Base-by-base conservation (phyloP, 2,888 invertebrate genomes). In the Latrodectus elegans region DNA sequence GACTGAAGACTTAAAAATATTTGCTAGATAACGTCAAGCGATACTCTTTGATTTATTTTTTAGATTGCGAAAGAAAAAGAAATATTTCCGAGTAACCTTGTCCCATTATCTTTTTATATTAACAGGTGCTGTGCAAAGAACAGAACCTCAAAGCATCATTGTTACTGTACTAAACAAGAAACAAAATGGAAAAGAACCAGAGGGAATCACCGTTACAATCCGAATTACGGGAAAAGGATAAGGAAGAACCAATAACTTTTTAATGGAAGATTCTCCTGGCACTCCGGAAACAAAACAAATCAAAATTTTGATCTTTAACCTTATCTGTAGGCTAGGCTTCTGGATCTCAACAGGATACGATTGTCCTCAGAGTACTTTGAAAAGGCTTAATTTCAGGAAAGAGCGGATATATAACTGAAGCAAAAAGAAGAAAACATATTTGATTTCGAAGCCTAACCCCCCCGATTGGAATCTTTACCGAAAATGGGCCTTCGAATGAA, bases 381-480 rank as follows among this genome's bases (percentile, higher is more conserved):
- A 86, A 81, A 73, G 72, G 81, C 81, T 87, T 87, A 73, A 87
- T 82, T 87, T 87, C 72, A 60, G 73, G 53, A 72, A 76, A 77
- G 60, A 67, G 72, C 67, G 55, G 84, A 70, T 67, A 72, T 65
- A 53, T 72, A 53, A 52, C 15, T 9, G 49, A 22, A 38, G 53
- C 17, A 49, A 75, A 72, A 72, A 52, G 73, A 77, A 84, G 75
- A 84, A 76, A 77, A 77, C 75, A 81, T 81, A 77, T 87, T 87
- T 87, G 72, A 87, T 87, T 87, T 77, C 77, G 81, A 77, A 71
- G 26, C 60, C 71, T 81, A 53, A 67, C 75, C 68, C 75, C 75
- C 38, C 72, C 77, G 86, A 87, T 87, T 87, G 86, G 86, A 81
- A 87, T 81, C 86, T 87, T 75, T 60, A 55, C 72, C 81, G 80